Evolutionary conservation across 2,113 vertebrate species (phyloP), one percentile per base, ranked within the genome.

Genomic region (Leptodactylus fuscus): DNA sequence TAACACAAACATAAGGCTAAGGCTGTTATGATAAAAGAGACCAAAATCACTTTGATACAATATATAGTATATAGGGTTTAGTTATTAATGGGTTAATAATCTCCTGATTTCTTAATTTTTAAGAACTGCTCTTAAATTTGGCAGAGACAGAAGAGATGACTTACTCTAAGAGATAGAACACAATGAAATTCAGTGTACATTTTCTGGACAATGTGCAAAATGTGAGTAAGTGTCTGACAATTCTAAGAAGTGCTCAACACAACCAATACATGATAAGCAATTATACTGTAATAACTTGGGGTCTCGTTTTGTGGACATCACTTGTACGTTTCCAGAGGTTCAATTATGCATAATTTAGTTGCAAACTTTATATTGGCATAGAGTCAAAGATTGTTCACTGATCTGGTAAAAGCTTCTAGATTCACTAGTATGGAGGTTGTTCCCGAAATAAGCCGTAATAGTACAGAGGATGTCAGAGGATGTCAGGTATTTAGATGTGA

Each of bases 161-260:
- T 73, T 44, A 73, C 36, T 73, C 20, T 13, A 44, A 20, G 69
- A 73, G 69, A 73, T 44, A 73, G 18, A 73, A 11, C 22, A 73
- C 18, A 73, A 6, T 9, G 9, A n/a, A n/a, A n/a, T n/a, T n/a
- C n/a, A n/a, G n/a, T 18, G 13, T 44, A 73, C 9, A 73, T n/a
- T 44, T 73, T 73, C 69, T 73, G 69, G 69, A 20, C 36, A 73
- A n/a, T 13, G 69, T n/a, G 36, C 36, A 73, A 3, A 73, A n/a
- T 41, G 38, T 73, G 69, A 73, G 20, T 73, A 73, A 70, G 34
- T 36, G 67, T 73, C 36, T 73, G n/a, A 41, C 36, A 73, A 73
- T 70, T 36, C 36, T 44, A 16, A 22, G 24, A 22, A 71, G 36
- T 4, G 22, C 27, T 38, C 34, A 41, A 22, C 69, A 41, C 15